Evolutionary conservation across 1,140 invertebrate species (phyloP), one percentile per base, ranked within the genome.

Genomic region (Rhagoletis zephyria): DNA sequence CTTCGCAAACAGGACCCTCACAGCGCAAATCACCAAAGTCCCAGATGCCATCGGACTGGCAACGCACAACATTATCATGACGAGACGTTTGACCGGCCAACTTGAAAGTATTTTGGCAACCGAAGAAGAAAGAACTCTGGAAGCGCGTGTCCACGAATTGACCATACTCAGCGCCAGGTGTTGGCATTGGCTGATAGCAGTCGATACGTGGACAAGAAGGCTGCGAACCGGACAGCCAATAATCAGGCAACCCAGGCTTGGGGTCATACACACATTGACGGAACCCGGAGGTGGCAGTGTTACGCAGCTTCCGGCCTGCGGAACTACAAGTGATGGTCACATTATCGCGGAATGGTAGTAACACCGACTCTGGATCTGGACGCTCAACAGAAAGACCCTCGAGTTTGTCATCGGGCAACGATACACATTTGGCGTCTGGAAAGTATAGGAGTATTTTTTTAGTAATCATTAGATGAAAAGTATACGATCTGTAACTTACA

Each of bases 261-360:
- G 98, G 98, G 94, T 99, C 97, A 91, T 98, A 99, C 42, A 98
- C 97, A 93, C 98, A 99, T 92, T 99, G 97, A 87, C 98, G 95
- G 92, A 98, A 98, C 12, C 94, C 94, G 2, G 97, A 95, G 10
- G 97, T 96, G 3, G 96, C 95, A 14, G 97, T 97, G 89, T 96
- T 96, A 87, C 97, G 94, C 7, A 98, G 92, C 65, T 96, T 95
- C 87, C 96, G 95, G 42, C 97, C 98, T 60, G 95, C 95, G 85
- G 95, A 95, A 74, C 94, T 95, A 91, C 98, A 98, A 67, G 95
- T 95, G 1, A 98, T 94, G 0, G 97, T 98, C 3, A 98, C 97
- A 93, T 98, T 98, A 89, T 97, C 96, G 90, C 96, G 96, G 93
- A 98, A 98, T 16, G 97, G 96, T 64, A 98, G 96, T 60, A 97